Conservation (phyloP, 2,888 invertebrate genomes). For the Rhamphomyia laevipes region DNA sequence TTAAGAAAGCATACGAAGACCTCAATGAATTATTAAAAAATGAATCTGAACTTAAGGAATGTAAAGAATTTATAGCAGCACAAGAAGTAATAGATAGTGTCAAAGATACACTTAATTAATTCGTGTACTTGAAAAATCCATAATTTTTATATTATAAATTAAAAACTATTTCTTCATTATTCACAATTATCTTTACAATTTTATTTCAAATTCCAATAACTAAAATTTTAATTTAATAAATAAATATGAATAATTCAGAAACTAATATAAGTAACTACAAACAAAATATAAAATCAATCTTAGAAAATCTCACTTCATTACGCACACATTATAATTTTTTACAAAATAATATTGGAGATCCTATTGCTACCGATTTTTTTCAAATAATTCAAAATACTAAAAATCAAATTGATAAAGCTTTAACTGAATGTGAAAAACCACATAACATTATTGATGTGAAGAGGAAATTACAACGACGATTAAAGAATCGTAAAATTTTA, state of each 20-base stretch:
- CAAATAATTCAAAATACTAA: neutral
- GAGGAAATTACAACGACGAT: slow-evolving; percentile 37
- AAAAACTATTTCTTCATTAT: neutral
- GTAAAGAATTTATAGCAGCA: slow-evolving; percentile 59
- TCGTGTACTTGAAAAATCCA: neutral
- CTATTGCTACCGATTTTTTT: no score
- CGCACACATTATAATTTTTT: no score
- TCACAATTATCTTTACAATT: neutral
- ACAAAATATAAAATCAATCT: neutral
- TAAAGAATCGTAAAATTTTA: slow-evolving; percentile 36
- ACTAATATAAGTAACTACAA: no score
- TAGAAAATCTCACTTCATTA: neutral
- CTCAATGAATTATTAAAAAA: slow-evolving; percentile 58
- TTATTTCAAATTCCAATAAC: neutral
- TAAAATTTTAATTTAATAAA: neutral
- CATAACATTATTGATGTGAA: neutral
- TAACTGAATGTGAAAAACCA: neutral
- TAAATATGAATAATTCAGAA: neutral
- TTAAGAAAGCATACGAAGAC: slow-evolving; percentile 63
- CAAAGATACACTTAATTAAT: slow-evolving; percentile 32
- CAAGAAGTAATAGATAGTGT: slow-evolving; percentile 54
- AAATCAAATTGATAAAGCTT: neutral
- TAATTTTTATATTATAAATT: neutral
- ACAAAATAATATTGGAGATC: no score
- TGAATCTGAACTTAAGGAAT: slow-evolving; percentile 65